Percentiles rank a stretch among this genome's conserved stretches.
Evolutionary conservation across 2,888 invertebrate species (phyloP).

Genomic region (Gasteruption jaculator): DNA sequence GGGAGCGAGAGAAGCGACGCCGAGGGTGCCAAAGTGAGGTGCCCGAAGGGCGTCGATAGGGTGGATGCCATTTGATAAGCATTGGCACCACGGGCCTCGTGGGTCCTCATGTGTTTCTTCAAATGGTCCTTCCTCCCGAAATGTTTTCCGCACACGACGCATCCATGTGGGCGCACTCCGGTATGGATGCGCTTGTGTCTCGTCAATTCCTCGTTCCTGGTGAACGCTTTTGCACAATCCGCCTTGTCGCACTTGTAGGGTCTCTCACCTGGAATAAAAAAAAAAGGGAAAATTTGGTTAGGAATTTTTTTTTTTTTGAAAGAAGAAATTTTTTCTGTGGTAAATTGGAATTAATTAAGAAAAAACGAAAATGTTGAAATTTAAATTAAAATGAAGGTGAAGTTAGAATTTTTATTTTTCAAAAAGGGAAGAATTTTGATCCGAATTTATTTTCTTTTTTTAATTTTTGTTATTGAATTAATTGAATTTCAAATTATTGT

Average conservation of each 20-base stretch:
- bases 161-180: conserved; percentile 80
- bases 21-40: too few relatives aligned
- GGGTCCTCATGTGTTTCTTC: conserved; percentile 89
- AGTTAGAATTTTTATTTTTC: too few relatives aligned
- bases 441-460: too few relatives aligned
- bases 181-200: conserved; percentile 89
- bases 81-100: conserved; percentile 50
- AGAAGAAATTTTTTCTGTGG: background rate
- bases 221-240: conserved; percentile 85
- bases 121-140: conserved; percentile 93
- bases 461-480: too few relatives aligned
- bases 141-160: conserved; percentile 82
- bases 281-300: conserved; percentile 4
- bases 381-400: background rate
- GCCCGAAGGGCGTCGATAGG: too few relatives aligned
- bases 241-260: conserved; percentile 84
- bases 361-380: too few relatives aligned
- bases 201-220: conserved; percentile 86
- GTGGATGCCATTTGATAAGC: too few relatives aligned
- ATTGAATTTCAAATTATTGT: too few relatives aligned
- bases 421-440: too few relatives aligned
- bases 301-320: background rate
- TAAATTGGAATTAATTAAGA: too few relatives aligned
- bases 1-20: too few relatives aligned
- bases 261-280: conserved; percentile 63